phyloP scores from a whole-genome alignment of 2,113 vertebrate genomes.

The Rhinopomastus cyanomelas region DNA sequence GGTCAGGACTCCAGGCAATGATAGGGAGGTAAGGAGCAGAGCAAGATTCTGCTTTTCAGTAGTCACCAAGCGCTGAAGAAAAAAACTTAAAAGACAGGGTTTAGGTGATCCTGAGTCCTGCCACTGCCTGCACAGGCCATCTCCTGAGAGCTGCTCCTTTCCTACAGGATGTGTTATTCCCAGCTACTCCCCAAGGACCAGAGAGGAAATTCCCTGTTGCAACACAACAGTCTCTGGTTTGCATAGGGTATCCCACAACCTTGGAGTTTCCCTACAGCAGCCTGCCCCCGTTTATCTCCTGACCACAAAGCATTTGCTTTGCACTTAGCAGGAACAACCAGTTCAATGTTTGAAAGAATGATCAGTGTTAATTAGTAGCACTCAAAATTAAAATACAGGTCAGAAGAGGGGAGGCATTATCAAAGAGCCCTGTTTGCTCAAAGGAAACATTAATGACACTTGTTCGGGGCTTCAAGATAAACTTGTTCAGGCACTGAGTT shows the following conservation, averaged over 20 bases:
- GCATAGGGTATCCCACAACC: neutral
- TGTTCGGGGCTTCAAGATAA: slow-evolving; percentile 63
- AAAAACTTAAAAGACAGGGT: neutral
- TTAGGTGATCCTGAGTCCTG: neutral
- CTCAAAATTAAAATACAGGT: slow-evolving; percentile 60
- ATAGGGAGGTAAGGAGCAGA: accelerated
- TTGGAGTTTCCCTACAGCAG: slow-evolving; percentile 26
- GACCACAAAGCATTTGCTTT: slow-evolving; percentile 50
- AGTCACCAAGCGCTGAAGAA: neutral
- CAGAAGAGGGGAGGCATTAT: slow-evolving; percentile 52
- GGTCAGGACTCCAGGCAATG: neutral
- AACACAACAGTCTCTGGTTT: neutral
- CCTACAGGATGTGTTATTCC: neutral
- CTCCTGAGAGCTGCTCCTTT: neutral
- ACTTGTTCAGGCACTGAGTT: slow-evolving; percentile 60
- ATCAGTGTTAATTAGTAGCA: slow-evolving; percentile 52
- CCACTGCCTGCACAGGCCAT: neutral
- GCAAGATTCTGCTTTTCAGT: neutral
- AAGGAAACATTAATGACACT: slow-evolving; percentile 57
- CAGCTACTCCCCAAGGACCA: neutral
- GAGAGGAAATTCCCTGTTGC: slow-evolving; percentile 35
- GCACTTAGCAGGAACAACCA: slow-evolving; percentile 53
- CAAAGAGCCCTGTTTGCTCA: slow-evolving; percentile 60
- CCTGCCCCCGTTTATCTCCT: slow-evolving; percentile 23
- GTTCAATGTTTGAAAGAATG: slow-evolving; percentile 41